These are phyloP conservation scores for Lichenostomus cassidix DNA, from an alignment of 2,113 vertebrate species.

Conservation along the genomic window DNA sequence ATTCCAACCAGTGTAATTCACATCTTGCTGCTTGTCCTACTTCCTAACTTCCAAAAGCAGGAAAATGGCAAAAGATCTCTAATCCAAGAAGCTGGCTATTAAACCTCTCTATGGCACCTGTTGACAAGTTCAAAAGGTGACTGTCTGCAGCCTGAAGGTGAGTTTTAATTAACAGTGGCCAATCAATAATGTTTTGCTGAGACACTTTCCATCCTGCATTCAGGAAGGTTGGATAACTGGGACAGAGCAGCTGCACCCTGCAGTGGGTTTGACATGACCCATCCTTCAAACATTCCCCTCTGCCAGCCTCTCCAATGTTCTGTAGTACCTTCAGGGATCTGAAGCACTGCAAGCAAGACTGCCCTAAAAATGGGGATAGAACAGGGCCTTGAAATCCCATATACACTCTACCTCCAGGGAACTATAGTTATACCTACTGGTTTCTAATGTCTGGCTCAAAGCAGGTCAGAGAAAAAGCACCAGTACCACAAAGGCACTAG, in stretches of 20 bases:
- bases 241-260: not conserved
- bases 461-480: not conserved
- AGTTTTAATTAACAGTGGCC: not conserved
- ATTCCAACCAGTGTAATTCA: not conserved
- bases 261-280: not conserved
- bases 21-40: not conserved
- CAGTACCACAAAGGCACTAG: not conserved
- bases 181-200: not conserved
- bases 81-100: not conserved
- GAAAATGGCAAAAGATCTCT: not conserved
- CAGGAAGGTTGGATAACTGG: not conserved
- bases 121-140: not conserved
- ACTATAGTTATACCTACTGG: too few species aligned
- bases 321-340: not conserved
- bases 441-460: not conserved
- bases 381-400: rapidly evolving
- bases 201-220: not conserved
- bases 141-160: not conserved
- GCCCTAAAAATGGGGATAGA: not conserved
- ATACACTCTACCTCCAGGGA: not conserved
- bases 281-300: not conserved
- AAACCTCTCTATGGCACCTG: not conserved
- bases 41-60: not conserved
- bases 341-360: not conserved
- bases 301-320: not conserved